Evolutionary conservation across 2,888 invertebrate genomes (phyloP).

Genomic region (Drosophila pseudotakahashii): DNA sequence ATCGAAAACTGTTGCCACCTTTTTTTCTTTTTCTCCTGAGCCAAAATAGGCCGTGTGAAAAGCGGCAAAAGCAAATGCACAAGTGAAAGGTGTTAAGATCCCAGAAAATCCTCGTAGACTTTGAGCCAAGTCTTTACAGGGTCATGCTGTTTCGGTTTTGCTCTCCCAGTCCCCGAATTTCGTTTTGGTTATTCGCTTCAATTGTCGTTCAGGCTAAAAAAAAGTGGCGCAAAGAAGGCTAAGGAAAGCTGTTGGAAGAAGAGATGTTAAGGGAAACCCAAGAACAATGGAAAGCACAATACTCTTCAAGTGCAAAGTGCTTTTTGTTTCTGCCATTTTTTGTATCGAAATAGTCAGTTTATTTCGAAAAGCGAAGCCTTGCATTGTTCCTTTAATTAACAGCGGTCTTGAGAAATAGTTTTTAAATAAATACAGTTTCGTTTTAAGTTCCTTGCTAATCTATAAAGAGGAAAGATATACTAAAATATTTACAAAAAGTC

Average conservation of each 20-base stretch:
- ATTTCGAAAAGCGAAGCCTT: not conserved
- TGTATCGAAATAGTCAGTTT: not conserved
- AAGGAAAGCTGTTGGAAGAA: conserved; percentile 1
- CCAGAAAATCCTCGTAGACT: conserved; percentile 47
- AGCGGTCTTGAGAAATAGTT: not conserved
- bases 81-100: conserved; percentile 48
- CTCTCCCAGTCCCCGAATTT: conserved; percentile 16
- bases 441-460: not conserved
- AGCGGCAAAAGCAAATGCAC: conserved; percentile 31
- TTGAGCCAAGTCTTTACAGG: conserved; percentile 67
- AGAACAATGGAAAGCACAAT: conserved; percentile 12
- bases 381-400: conserved; percentile 10
- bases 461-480: no score
- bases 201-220: conserved; percentile 11
- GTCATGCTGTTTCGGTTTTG: conserved; percentile 47
- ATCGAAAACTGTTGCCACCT: not conserved
- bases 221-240: not conserved
- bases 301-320: conserved; percentile 3
- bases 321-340: not conserved
- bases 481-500: no score
- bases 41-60: conserved; percentile 14
- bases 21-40: not conserved
- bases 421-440: not conserved
- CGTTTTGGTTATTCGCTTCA: conserved; percentile 23
- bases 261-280: conserved; percentile 1